Conservation (phyloP, 1,140 invertebrate genomes). For the Micrasema minimum region DNA sequence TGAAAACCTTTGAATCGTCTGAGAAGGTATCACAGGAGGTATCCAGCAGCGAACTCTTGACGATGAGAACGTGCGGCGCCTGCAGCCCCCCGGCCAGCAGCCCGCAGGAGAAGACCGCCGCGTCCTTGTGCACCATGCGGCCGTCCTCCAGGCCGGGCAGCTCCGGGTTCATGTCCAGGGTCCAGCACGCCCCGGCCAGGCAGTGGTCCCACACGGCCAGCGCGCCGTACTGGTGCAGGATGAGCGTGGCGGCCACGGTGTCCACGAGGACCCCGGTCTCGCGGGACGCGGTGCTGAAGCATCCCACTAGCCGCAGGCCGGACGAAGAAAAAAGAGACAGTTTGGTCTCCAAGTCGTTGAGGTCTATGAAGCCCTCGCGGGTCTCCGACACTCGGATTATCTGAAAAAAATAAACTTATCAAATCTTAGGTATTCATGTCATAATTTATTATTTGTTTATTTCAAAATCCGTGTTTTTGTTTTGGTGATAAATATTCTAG, state of each 20-base stretch:
- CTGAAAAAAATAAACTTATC: constrained; percentile 69
- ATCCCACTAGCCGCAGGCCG: constrained; percentile 79
- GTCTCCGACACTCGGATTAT: constrained; percentile 82
- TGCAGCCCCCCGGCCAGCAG: constrained; percentile 92
- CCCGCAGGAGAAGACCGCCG: constrained; percentile 90
- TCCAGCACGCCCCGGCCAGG: constrained; percentile 82
- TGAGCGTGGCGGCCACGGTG: constrained; percentile 82
- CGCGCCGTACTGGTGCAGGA: constrained; percentile 85
- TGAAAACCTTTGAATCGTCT: constrained; percentile 66
- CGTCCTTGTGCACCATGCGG: constrained; percentile 84
- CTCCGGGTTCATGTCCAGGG: constrained; percentile 88
- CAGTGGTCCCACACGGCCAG: constrained; percentile 93
- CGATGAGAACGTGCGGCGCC: constrained; percentile 76
- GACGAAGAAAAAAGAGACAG: constrained; percentile 71
- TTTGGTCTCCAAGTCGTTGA: constrained; percentile 79
- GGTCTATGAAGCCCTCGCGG: constrained; percentile 81
- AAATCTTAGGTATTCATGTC: too few species aligned
- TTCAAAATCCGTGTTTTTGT: too few species aligned
- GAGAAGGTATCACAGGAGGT: constrained; percentile 61
- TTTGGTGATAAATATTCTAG: too few species aligned
- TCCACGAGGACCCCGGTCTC: constrained; percentile 89
- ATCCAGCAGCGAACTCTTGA: constrained; percentile 67
- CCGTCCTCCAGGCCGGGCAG: constrained; percentile 68
- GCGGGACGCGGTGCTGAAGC: constrained; percentile 89
- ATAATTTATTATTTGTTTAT: too few species aligned